Base-by-base conservation (phyloP, 1,140 invertebrate genomes). In the Drosophila mojavensis region DNA sequence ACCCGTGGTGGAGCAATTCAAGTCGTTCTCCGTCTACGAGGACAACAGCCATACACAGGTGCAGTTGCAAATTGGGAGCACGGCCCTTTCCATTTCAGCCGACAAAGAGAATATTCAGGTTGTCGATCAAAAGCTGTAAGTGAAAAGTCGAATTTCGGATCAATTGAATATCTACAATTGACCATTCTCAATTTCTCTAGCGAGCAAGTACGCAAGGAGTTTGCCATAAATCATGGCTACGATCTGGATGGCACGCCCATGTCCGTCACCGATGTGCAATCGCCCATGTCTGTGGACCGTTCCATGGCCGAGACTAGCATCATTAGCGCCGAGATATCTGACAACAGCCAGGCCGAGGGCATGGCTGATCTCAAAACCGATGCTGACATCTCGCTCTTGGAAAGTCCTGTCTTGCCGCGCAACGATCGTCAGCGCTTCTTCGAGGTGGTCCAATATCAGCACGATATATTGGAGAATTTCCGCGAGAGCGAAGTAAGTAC, bases 401-500 rank as follows among this genome's bases (percentile, higher is more conserved):
- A 84, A 33, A 5, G 63, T 33, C 68, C 65, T 9, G 36, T 41
- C 4, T 6, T 75, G 36, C 90, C 85, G 13, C 89, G 83, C 10
- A 92, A 91, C 47, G 82, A 91, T 58, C 93, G 91, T 71, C 90
- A 92, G 43, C 93, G 93, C 70, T 94, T 95, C 78, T 95, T 94
- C 75, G 94, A 95, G 76, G 93, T 95, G 72, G 94, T 94, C 55
- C 95, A 97, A 84, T 97, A 97, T 93, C 94, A 95, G 76, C 94
- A 94, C 61, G 95, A 97, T 73, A 97, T 97, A 70, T 96, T 97
- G 81, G 84, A 94, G 63, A 97, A 97, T 93, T 93, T 97, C 81
- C 93, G 94, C 65, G 91, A 94, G 65, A 93, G 95, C 77, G 97
- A 97, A 94, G 96, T 96, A 93, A 91, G 89, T 91, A 6, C 11